Percentiles rank a stretch among this genome's conserved stretches.
Evolutionary conservation across 2,888 invertebrate genomes (phyloP).

Genomic region (Cosmorhoe ocellata): DNA sequence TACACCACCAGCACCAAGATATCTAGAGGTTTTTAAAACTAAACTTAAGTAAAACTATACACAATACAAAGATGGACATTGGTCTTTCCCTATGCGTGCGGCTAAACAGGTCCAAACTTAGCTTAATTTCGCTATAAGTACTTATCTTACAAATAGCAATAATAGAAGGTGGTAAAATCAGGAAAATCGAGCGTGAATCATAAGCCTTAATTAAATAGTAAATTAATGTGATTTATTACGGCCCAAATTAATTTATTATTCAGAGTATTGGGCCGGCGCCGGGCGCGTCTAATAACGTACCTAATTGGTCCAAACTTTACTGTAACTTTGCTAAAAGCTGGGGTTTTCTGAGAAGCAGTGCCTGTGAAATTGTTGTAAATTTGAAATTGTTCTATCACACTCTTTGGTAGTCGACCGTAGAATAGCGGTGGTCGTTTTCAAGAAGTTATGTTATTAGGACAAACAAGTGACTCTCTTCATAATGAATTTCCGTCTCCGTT

Average conservation of each 20-base stretch:
- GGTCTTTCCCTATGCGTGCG: no score
- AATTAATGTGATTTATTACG: slow-evolving; percentile 20
- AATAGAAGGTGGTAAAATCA: not conserved
- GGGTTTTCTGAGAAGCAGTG: not conserved
- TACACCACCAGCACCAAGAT: no score
- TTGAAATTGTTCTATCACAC: not conserved
- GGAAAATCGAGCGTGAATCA: slow-evolving; percentile 2
- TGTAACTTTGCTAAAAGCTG: slow-evolving; percentile 16
- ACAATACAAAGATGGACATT: no score
- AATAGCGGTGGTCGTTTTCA: not conserved
- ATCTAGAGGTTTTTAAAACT: no score
- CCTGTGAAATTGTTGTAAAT: not conserved
- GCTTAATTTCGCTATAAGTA: no score
- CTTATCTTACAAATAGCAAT: no score
- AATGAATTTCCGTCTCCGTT: slow-evolving; percentile 38
- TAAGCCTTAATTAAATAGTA: slow-evolving; percentile 14
- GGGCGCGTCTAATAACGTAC: slow-evolving; percentile 24
- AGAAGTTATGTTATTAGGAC: slow-evolving; percentile 30
- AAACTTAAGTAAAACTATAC: no score
- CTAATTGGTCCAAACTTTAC: slow-evolving; percentile 37
- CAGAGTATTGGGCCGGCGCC: slow-evolving; percentile 12
- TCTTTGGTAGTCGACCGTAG: not conserved
- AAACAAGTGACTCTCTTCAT: slow-evolving; percentile 30
- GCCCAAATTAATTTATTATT: slow-evolving; percentile 25
- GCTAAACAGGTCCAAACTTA: no score